Conservation (phyloP, 1,140 invertebrate species). For the Tachypleus tridentatus region DNA sequence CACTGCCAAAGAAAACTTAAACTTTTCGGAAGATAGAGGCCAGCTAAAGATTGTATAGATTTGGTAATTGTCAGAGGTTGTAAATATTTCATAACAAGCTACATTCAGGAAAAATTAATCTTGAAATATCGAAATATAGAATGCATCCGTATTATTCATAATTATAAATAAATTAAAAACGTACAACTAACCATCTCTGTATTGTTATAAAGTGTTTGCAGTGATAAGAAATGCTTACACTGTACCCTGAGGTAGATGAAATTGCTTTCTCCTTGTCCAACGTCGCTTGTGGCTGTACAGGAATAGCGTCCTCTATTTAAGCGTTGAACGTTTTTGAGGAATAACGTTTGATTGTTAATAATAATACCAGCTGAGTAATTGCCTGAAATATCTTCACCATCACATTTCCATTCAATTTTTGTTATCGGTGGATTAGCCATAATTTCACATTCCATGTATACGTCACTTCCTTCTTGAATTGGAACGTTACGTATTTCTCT, state of each 20-base stretch:
- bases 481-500: slow-evolving; percentile 50
- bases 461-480: slow-evolving; percentile 60
- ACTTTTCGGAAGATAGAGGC: no score
- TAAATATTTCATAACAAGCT: no score
- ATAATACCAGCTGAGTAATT: slow-evolving; percentile 51
- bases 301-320: slow-evolving; percentile 46
- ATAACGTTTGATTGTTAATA: slow-evolving; percentile 54
- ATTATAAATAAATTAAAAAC: no score
- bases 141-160: no score
- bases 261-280: slow-evolving; percentile 73
- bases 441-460: slow-evolving; percentile 80
- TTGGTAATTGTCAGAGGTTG: no score
- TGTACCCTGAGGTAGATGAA: slow-evolving; percentile 72
- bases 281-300: slow-evolving; percentile 75
- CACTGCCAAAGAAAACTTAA: no score
- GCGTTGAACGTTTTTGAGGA: slow-evolving; percentile 28
- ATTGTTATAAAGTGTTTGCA: no score
- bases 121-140: no score
- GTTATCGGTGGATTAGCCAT: slow-evolving; percentile 73
- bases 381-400: slow-evolving; percentile 33
- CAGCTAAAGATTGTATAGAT: no score
- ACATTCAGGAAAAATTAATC: no score
- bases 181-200: no score
- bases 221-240: slow-evolving; percentile 13
- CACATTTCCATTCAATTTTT: slow-evolving; percentile 66